phyloP scores from a whole-genome alignment of 2,797 vertebrate genomes.

The Aeoliscus strigatus region DNA sequence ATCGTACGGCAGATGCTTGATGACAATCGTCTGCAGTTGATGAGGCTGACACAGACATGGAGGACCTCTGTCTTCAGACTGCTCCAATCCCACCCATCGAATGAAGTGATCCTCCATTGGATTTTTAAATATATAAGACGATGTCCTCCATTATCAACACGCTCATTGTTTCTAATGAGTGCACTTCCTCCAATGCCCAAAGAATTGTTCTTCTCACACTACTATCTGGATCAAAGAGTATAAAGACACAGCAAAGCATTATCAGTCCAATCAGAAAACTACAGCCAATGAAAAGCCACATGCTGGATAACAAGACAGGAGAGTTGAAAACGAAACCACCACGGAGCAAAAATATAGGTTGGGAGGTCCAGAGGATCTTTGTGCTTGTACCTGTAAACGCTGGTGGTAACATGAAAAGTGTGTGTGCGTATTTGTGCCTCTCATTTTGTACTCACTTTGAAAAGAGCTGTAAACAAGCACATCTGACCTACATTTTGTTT shows the following conservation, averaged over 20 bases:
- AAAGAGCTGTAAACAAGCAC: conserved; percentile 5
- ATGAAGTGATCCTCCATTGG: conserved; percentile 2
- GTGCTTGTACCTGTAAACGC: conserved; percentile 13
- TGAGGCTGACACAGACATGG: not conserved
- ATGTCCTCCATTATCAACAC: not conserved
- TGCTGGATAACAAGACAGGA: not conserved
- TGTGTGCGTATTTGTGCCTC: not conserved
- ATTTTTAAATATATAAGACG: not conserved
- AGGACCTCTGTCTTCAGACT: not conserved
- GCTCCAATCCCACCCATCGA: conserved; percentile 1
- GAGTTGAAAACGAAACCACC: no score
- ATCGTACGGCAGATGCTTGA: not conserved
- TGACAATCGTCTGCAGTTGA: no score
- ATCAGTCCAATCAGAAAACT: no score
- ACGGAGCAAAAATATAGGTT: no score
- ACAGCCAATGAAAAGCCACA: not conserved
- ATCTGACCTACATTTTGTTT: not conserved
- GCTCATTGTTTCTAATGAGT: not conserved
- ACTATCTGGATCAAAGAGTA: conserved; percentile 1
- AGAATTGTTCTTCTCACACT: conserved; percentile 1
- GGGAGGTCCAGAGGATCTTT: no score
- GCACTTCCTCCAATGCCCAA: conserved; percentile 1
- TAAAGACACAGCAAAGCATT: not conserved
- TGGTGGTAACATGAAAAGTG: not conserved
- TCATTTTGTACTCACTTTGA: conserved; percentile 1